Base-by-base conservation (phyloP, 1,140 invertebrate species). In the Drosophila auraria region DNA sequence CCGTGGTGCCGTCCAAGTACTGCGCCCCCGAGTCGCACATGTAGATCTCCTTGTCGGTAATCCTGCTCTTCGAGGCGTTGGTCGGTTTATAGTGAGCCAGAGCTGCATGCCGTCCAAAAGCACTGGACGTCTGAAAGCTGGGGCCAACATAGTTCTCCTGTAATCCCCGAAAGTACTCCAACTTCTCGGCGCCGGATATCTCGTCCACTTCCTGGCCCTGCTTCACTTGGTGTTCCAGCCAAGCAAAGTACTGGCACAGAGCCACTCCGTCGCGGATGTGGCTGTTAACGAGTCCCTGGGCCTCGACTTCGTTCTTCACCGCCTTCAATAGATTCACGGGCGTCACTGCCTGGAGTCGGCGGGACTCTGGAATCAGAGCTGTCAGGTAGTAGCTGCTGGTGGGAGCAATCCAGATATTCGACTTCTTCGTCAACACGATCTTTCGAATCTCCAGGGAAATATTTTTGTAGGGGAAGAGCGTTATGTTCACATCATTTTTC, bases 11-110 rank as follows among this genome's bases (percentile, higher is more conserved):
- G 94, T 98, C 97, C 94, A 87, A 93, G 92, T 95, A 97, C 65
- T 97, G 96, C n/a, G 95, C 98, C 1, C 99, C 99, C 12, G 98
- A 98, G 93, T 99, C 99, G 83, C 98, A 96, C 3, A 99, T 93
- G 93, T 98, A 99, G 62, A 99, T 93, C 82, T 97, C 96, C 44
- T 96, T 94, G 20, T 93, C 94, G 17, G 94, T 96, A 20, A 99
- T 96, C 23, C 93, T 91, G 27, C 95, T 94, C 91, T 98, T 96
- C 0, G 94, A 93, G 53, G 96, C 95, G 54, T 94, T 84, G 4
- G 94, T 93, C 1, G 97, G 96, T 53, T 94, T 91, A 93, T 99
- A 99, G 94, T 99, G 99, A 82, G 99, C 99, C n/a, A 99, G 96
- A 14, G 99, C 98, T 11, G 96, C 98, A 94, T 99, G 97, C 30